A percentile compares a stretch with the other conserved stretches of the same genome.
phyloP scores from a whole-genome alignment of 2,888 invertebrate genomes.

The Pelosia muscerda region DNA sequence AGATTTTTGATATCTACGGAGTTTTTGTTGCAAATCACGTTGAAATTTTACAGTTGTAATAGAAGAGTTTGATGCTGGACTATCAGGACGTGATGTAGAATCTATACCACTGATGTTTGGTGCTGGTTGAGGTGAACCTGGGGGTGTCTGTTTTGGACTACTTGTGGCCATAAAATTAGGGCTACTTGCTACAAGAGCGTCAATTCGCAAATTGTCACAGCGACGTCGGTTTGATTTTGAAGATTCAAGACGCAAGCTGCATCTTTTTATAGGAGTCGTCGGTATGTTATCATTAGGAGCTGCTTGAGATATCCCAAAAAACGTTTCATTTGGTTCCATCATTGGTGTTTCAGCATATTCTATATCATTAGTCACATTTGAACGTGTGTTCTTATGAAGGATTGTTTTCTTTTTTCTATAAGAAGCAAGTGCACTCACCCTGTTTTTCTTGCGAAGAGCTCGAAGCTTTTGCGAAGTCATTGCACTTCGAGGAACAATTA shows the following conservation, averaged over 20 bases:
- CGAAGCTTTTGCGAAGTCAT: constrained; percentile 24
- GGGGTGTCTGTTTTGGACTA: constrained; percentile 21
- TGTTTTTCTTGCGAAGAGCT: constrained; percentile 26
- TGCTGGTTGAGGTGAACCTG: constrained; percentile 18
- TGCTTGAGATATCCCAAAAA: constrained; percentile 25
- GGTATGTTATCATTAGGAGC: constrained; percentile 26
- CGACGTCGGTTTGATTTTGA: constrained; percentile 17
- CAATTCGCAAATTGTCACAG: constrained; percentile 20
- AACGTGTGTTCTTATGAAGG: constrained; percentile 20
- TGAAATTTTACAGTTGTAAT: constrained; percentile 19
- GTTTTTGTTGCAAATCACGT: constrained; percentile 21
- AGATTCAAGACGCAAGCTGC: constrained; percentile 21
- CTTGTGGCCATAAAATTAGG: constrained; percentile 22
- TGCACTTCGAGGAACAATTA: constrained; percentile 25
- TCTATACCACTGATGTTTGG: constrained; percentile 20
- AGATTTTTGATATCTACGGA: constrained; percentile 26
- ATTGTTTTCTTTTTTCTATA: constrained; percentile 23
- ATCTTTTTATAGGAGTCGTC: constrained; percentile 20
- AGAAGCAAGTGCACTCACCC: constrained; percentile 23
- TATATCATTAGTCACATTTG: constrained; percentile 22
- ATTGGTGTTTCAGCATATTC: constrained; percentile 27
- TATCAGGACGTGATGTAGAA: constrained; percentile 24
- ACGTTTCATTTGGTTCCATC: constrained; percentile 20
- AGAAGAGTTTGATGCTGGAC: constrained; percentile 20
- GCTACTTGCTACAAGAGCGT: constrained; percentile 17